Evolutionary conservation across 37 sponge, comb jelly and placozoan genomes (phyloP).

Genomic region (Crambe crambe): DNA sequence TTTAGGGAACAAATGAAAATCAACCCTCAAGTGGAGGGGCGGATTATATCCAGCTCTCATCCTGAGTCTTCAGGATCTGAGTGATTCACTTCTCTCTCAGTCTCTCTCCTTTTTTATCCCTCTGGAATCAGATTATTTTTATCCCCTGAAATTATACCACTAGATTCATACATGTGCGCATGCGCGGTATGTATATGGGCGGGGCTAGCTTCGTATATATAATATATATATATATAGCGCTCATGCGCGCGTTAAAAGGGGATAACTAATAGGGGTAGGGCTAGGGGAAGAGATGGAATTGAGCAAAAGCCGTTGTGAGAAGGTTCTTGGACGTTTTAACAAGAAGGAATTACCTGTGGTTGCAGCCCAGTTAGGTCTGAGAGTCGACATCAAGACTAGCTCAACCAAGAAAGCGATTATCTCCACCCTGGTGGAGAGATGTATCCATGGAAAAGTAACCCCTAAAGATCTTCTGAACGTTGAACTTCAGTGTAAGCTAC

Average conservation of each 20-base stretch:
- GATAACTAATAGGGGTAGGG: too few species aligned
- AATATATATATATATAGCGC: too few species aligned
- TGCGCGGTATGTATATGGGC: too few species aligned
- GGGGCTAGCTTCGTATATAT: too few species aligned
- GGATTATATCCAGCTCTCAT: not conserved
- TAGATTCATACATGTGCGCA: too few species aligned
- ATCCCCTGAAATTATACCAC: too few species aligned
- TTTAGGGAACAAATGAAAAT: not conserved
- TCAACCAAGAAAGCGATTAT: constrained; percentile 12
- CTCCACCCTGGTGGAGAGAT: constrained; percentile 3
- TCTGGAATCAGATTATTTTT: too few species aligned
- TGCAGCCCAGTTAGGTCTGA: not conserved
- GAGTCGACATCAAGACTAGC: not conserved
- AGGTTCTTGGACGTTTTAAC: constrained; percentile 10
- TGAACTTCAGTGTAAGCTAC: constrained; percentile 22
- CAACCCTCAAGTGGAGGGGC: not conserved
- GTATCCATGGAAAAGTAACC: not conserved
- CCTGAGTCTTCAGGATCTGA: constrained; percentile 3
- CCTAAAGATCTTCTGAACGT: constrained; percentile 1
- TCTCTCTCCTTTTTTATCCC: too few species aligned
- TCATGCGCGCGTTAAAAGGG: too few species aligned
- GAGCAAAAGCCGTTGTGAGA: not conserved
- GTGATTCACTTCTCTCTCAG: too few species aligned
- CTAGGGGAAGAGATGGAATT: not conserved
- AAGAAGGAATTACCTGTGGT: constrained; percentile 18